Percentiles rank a stretch among this genome's conserved stretches.
These are phyloP conservation scores for Callocephalon fimbriatum DNA, from an alignment of 2,113 vertebrate genomes.

Conservation along the genomic window DNA sequence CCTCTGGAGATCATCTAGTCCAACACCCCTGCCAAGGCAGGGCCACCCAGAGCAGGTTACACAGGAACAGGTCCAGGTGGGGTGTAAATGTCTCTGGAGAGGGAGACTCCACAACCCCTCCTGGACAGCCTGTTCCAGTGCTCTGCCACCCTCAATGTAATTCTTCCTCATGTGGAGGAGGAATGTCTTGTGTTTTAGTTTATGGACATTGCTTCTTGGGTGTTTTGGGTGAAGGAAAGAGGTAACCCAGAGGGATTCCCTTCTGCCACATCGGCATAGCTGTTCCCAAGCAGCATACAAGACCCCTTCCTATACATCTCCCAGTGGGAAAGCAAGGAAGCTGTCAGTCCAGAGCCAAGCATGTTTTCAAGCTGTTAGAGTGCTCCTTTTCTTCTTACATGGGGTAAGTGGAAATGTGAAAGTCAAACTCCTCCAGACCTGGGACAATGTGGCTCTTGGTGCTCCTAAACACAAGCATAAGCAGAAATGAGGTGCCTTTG, in stretches of 20 bases:
- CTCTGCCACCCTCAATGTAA: neutral
- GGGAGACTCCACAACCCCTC: neutral
- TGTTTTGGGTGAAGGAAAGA: neutral
- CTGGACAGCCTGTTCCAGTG: neutral
- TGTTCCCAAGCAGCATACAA: neutral
- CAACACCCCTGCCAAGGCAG: neutral
- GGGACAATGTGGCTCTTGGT: neutral
- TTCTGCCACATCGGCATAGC: neutral
- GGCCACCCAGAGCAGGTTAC: neutral
- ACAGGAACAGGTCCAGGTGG: neutral
- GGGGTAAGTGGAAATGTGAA: neutral
- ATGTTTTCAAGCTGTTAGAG: neutral
- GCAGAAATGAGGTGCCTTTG: neutral
- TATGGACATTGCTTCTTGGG: neutral
- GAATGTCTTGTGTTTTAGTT: neutral
- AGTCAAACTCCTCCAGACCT: neutral
- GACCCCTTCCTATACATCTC: neutral
- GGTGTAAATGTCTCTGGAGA: too few species aligned
- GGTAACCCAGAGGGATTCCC: neutral
- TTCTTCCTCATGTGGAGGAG: neutral
- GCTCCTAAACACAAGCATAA: neutral
- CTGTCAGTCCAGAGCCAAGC: neutral
- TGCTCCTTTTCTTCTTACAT: neutral
- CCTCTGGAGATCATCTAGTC: neutral
- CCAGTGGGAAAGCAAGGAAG: rapidly evolving